Base-by-base conservation (phyloP, 2,888 invertebrate species). In the Meandrusa payeni region DNA sequence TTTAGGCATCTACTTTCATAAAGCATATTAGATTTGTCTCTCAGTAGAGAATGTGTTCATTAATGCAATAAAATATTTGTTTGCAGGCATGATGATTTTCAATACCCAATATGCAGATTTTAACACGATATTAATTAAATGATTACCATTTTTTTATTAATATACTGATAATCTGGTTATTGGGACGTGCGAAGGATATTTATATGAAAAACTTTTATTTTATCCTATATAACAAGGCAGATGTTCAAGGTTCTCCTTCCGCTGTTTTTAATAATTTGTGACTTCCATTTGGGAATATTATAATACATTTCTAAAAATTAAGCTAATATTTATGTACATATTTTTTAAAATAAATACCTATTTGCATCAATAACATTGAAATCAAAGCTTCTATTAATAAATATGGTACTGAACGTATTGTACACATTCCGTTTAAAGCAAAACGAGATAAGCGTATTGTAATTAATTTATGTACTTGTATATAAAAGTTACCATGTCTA, bases 401-500 rank as follows among this genome's bases (percentile, higher is more conserved):
- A 48, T 55, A 55, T 54, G 54, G 33, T 34, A 46, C 44, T 41
- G 40, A 52, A 49, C 33, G 49, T 57, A 36, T 42, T 11, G 52
- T 42, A 39, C 20, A 24, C 11, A 28, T 7, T 32, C 17, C 20
- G 9, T 22, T 32, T 33, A 46, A 59, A 60, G 61, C 61, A 55
- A 54, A 48, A 57, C 48, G 56, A 62, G 56, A 53, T 56, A 65
- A 66, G 69, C 66, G 59, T 75, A 71, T 55, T 60, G 47, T 36
- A 32, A 24, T 47, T 50, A 64, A 58, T 59, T 59, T 54, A 60
- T 53, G 52, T 59, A 59, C 57, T 60, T 58, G 55, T 56, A 62
- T 50, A 56, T 63, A 65, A 55, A 57, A 50, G 54, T 40, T 52
- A 54, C 48, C 54, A 55, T 56, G 54, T 57, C 54, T 60, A 62